phyloP scores from a whole-genome alignment of 2,113 vertebrate genomes.

The Chroicocephalus ridibundus region DNA sequence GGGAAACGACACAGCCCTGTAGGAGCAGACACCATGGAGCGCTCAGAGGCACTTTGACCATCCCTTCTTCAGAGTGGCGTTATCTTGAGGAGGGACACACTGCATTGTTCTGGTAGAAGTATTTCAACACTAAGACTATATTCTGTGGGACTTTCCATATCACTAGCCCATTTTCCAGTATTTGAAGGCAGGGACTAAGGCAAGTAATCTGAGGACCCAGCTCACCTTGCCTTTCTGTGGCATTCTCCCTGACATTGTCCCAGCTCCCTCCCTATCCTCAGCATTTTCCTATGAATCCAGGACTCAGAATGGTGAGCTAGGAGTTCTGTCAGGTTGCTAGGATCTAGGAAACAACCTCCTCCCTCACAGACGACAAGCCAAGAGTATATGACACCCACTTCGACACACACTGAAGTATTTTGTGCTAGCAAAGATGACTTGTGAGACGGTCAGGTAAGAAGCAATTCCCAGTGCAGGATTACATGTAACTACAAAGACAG shows the following conservation, averaged over 20 bases:
- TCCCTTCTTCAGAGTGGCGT: neutral
- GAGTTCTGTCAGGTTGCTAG: neutral
- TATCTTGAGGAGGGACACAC: neutral
- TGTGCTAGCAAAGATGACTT: neutral
- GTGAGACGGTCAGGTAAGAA: neutral
- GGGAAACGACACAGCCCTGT: neutral
- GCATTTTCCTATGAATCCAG: neutral
- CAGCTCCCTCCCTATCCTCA: neutral
- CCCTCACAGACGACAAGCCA: neutral
- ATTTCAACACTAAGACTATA: neutral
- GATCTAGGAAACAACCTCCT: neutral
- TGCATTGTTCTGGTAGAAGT: neutral
- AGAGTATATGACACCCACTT: neutral
- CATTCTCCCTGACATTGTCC: neutral
- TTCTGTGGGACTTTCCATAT: neutral
- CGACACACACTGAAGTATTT: neutral
- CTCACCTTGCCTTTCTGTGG: neutral
- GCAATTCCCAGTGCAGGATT: neutral
- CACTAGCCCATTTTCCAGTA: neutral
- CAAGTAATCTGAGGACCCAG: neutral
- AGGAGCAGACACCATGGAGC: neutral
- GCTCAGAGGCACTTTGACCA: neutral
- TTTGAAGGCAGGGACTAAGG: neutral
- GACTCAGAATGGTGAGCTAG: neutral
- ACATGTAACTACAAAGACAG: neutral